These are phyloP conservation scores for Digitonthophagus gazella DNA, from an alignment of 2,888 invertebrate species.

Conservation along the genomic window DNA sequence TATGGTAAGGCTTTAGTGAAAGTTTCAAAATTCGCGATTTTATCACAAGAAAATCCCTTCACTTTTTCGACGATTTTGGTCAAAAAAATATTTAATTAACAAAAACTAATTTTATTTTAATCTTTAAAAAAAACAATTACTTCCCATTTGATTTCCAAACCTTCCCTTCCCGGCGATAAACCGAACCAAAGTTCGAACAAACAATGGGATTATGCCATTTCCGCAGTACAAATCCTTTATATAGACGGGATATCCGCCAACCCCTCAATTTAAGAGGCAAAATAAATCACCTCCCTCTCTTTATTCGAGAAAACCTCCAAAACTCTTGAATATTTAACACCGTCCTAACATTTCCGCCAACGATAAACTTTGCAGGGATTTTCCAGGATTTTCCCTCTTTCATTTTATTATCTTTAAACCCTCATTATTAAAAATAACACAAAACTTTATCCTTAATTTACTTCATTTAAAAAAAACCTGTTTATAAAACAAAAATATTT, in stretches of 20 bases:
- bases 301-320: neutral
- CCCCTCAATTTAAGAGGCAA: slow-evolving; percentile 20
- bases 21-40: too few species aligned
- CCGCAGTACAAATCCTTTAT: slow-evolving; percentile 8
- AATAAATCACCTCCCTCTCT: slow-evolving; percentile 11
- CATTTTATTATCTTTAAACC: neutral
- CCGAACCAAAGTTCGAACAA: slow-evolving; percentile 11
- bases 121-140: neutral
- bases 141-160: neutral
- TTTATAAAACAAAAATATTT: neutral
- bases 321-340: slow-evolving; percentile 6
- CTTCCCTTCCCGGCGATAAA: neutral
- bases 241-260: neutral
- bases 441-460: neutral
- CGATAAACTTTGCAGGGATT: slow-evolving; percentile 3
- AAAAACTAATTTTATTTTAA: neutral
- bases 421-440: too few species aligned
- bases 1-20: too few species aligned
- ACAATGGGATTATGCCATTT: slow-evolving; percentile 3
- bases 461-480: neutral
- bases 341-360: neutral
- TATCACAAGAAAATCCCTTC: too few species aligned
- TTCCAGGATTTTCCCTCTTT: neutral
- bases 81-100: too few species aligned
- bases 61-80: too few species aligned